A percentile compares a stretch with the other conserved stretches of the same genome.
Conservation (phyloP, 2,113 vertebrate species). For the Potamarius usumacintae region DNA sequence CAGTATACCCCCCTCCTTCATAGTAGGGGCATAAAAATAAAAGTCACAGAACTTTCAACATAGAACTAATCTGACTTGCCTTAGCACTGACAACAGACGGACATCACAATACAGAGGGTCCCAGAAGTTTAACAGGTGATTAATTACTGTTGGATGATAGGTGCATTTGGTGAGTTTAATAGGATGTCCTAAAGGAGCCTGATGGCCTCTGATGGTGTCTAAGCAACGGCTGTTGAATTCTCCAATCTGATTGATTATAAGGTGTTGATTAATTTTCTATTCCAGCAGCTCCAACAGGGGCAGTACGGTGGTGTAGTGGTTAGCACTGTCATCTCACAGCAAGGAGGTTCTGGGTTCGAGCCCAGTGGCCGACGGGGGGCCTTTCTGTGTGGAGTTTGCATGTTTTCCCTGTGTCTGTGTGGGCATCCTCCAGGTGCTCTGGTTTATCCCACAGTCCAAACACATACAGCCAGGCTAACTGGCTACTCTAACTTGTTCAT, state of each 20-base stretch:
- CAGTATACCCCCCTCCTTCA: too few species aligned
- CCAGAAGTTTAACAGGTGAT: background rate
- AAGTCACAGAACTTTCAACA: background rate
- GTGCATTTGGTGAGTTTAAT: background rate
- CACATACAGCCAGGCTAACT: too few species aligned
- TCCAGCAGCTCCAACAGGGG: background rate
- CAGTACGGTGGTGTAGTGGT: too few species aligned
- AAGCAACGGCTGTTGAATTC: background rate
- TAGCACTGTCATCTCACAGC: too few species aligned
- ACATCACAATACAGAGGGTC: background rate
- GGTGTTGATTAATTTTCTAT: background rate
- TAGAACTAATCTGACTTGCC: background rate
- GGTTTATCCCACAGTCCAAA: too few species aligned
- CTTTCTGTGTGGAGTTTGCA: too few species aligned
- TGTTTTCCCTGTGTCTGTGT: too few species aligned
- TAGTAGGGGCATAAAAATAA: background rate
- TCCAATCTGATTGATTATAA: background rate
- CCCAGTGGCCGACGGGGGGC: too few species aligned
- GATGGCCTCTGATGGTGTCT: background rate
- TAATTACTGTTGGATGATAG: background rate
- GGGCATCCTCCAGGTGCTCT: too few species aligned
- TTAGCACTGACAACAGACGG: too few species aligned
- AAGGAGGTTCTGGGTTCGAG: too few species aligned
- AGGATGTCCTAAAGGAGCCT: background rate
- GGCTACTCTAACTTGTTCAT: too few species aligned